Evolutionary conservation across 1,140 invertebrate genomes (phyloP).

Genomic region (Idris sp.): DNA sequence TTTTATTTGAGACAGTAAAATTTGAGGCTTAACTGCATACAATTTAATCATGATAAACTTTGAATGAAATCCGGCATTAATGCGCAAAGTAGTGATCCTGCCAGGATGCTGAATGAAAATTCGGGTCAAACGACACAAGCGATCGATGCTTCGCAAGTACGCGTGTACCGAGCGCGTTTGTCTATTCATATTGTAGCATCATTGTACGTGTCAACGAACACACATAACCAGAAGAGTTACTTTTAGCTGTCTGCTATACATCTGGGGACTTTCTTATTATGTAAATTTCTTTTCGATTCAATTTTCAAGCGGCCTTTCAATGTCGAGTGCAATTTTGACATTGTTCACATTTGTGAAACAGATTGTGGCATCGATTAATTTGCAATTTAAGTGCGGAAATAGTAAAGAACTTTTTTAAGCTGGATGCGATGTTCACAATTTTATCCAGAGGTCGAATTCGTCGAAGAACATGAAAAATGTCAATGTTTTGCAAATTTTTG

Average conservation of each 20-base stretch:
- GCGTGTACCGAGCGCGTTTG: slow-evolving; percentile 34
- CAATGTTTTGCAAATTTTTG: no score
- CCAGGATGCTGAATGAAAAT: slow-evolving; percentile 61
- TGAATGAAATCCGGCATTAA: no score
- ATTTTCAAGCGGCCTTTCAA: slow-evolving; percentile 21
- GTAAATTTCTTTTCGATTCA: slow-evolving; percentile 35
- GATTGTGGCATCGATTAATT: no score
- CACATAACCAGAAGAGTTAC: slow-evolving; percentile 28
- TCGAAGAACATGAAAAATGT: no score
- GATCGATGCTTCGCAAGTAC: slow-evolving; percentile 60
- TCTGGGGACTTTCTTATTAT: slow-evolving; percentile 36
- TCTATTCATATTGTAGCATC: slow-evolving; percentile 41
- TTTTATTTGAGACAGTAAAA: no score
- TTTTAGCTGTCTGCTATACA: slow-evolving; percentile 35
- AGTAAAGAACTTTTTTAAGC: no score
- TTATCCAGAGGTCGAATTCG: no score
- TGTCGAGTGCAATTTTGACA: slow-evolving; percentile 20
- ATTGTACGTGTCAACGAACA: slow-evolving; percentile 40
- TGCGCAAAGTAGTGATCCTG: slow-evolving; percentile 55
- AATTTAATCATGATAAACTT: no score
- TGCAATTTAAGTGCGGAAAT: no score
- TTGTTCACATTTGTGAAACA: slow-evolving; percentile 5
- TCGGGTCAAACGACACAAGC: slow-evolving; percentile 61
- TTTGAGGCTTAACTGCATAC: no score
- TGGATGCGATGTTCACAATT: no score